Evolutionary conservation across 1,140 invertebrate species (phyloP).

Genomic region (Parasteatoda tepidariorum): DNA sequence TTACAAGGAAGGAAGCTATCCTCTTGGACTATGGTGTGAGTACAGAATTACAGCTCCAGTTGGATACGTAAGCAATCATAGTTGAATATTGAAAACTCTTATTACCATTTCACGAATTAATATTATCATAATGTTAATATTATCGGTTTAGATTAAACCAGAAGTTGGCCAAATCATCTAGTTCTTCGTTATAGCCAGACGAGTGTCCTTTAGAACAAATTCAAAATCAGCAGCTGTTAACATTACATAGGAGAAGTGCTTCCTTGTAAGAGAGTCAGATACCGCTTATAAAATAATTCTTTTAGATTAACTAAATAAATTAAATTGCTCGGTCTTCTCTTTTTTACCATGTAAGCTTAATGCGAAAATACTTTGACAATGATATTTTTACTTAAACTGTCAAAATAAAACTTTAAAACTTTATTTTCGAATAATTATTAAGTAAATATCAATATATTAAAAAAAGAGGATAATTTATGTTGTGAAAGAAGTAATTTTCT

Average conservation of each 20-base stretch:
- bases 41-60: constrained; percentile 10
- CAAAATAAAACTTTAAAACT: too few species aligned
- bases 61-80: constrained; percentile 3
- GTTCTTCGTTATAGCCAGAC: not conserved
- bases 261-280: too few species aligned
- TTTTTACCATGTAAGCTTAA: too few species aligned
- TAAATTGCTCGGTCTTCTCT: too few species aligned
- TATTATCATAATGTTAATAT: not conserved
- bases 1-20: not conserved
- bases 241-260: not conserved
- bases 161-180: not conserved
- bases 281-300: too few species aligned
- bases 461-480: too few species aligned
- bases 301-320: too few species aligned
- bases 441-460: too few species aligned
- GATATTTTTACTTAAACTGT: too few species aligned
- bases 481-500: too few species aligned
- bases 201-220: not conserved
- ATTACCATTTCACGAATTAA: not conserved
- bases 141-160: not conserved
- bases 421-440: too few species aligned
- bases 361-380: too few species aligned
- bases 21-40: constrained; percentile 7
- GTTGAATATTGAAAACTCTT: not conserved
- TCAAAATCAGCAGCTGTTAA: not conserved